These are phyloP conservation scores for Pristiophorus japonicus DNA, from an alignment of 2,113 vertebrate genomes.

Conservation along the genomic window DNA sequence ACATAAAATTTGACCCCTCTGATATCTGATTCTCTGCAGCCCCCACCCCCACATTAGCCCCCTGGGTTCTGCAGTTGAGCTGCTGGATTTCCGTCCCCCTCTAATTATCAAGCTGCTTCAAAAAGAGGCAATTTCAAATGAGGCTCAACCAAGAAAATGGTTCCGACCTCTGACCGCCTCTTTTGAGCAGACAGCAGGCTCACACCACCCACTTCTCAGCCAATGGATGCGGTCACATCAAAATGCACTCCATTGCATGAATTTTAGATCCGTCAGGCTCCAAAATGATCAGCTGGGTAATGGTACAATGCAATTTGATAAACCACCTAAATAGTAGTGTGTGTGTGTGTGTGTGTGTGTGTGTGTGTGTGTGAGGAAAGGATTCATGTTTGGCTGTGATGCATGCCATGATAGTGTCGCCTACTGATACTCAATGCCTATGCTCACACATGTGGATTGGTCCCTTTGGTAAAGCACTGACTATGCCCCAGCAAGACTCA, in stretches of 20 bases:
- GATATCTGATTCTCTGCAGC: not conserved
- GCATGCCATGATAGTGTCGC: not conserved
- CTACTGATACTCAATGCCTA: not conserved
- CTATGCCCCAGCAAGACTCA: not conserved
- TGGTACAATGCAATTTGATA: not conserved
- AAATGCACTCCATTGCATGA: too few relatives aligned
- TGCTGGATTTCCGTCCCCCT: too few relatives aligned
- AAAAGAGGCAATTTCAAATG: too few relatives aligned
- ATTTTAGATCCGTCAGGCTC: too few relatives aligned
- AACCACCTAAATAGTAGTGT: not conserved
- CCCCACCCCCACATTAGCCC: not conserved
- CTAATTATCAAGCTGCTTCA: too few relatives aligned
- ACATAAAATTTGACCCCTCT: not conserved
- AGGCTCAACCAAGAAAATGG: too few relatives aligned
- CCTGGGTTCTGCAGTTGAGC: not conserved
- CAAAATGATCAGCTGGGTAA: too few relatives aligned
- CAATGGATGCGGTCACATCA: too few relatives aligned
- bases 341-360: not conserved
- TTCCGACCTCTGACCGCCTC: too few relatives aligned
- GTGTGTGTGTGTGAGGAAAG: not conserved
- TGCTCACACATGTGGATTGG: not conserved
- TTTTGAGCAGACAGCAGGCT: too few relatives aligned
- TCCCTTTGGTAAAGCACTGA: not conserved
- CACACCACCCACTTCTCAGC: too few relatives aligned
- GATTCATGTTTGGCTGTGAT: not conserved